These are phyloP conservation scores for Yponomeuta sedellus DNA, from an alignment of 2,888 invertebrate genomes.

Conservation along the genomic window DNA sequence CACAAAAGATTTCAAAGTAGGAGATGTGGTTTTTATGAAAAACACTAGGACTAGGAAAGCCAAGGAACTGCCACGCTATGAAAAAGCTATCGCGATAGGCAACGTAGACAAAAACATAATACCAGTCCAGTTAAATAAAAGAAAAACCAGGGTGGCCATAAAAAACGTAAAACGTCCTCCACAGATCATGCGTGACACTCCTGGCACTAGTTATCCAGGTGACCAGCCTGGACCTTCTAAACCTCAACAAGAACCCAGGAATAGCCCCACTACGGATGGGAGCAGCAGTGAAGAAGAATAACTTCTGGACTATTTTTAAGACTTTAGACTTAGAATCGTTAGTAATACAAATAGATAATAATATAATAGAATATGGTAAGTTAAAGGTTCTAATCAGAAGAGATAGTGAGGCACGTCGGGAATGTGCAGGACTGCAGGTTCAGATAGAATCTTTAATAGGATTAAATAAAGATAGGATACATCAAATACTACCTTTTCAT, in stretches of 20 bases:
- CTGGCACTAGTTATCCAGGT: conserved; percentile 14
- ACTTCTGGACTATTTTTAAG: too few species aligned
- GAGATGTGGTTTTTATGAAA: conserved; percentile 25
- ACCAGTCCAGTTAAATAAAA: conserved; percentile 9
- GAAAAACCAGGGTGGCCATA: conserved; percentile 14
- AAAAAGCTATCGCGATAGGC: conserved; percentile 25
- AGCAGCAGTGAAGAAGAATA: too few species aligned
- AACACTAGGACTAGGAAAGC: conserved; percentile 24
- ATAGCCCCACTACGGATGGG: too few species aligned
- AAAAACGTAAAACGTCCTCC: conserved; percentile 23
- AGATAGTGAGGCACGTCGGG: too few species aligned
- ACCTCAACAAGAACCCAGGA: conserved; percentile 16
- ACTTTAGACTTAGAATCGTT: too few species aligned
- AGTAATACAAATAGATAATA: too few species aligned
- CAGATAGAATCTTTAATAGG: too few species aligned
- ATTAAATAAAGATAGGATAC: too few species aligned
- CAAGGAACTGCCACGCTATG: conserved; percentile 25
- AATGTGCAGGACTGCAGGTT: too few species aligned
- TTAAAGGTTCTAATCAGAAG: too few species aligned
- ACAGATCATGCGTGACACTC: conserved; percentile 17
- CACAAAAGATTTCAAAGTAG: conserved; percentile 6
- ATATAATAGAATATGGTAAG: too few species aligned
- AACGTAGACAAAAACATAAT: conserved; percentile 21
- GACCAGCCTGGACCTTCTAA: conserved; percentile 18
- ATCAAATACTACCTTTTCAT: too few species aligned